Evolutionary conservation across 2,888 invertebrate genomes (phyloP), one percentile per base, ranked within the genome.

Genomic region (Heteropelma amictum): DNA sequence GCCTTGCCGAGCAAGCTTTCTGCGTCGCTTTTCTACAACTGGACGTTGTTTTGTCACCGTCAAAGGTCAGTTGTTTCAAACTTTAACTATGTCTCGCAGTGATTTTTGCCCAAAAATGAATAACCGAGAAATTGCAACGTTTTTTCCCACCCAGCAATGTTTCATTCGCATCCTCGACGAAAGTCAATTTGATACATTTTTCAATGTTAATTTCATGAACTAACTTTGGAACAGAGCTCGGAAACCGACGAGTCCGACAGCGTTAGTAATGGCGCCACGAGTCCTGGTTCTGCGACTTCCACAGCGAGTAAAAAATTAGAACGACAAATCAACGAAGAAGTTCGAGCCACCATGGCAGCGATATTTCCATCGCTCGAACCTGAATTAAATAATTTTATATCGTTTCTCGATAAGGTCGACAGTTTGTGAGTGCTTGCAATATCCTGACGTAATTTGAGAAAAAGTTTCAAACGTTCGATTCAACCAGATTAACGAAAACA

Each of bases 1-100:
- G 98, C 86, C 92, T 98, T 79, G 95, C 96, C 21, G 99, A 99
- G 89, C 98, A 98, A 90, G 95, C 97, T 80, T 99, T 99, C 90
- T 98, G 98, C 88, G 93, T 96, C 14, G 92, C 93, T 75, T 99
- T 98, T 90, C 97, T 99, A 88, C 95, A 96, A 89, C 91, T 97
- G 82, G 95, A 95, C 84, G 92, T 87, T 2, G 86, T 87, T 45
- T 80, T 86, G 10, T 82, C 86, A 2, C 86, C 88, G 5, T 80
- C 84, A 19, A 86, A 86, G 78, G 86, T 86, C 1, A 47, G 51
- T 56, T 6, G 28, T 30, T 33, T 21, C 30, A 1, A n/a, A n/a
- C n/a, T 10, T 21, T 8, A 1, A 5, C 2, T 5, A 8, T 1
- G 6, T 23, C n/a, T 47, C 21, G 30, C 14, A 26, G 8, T 8